Base-by-base conservation (phyloP, 92 coral and sea anemone species). In the Pocillopora grandis region DNA sequence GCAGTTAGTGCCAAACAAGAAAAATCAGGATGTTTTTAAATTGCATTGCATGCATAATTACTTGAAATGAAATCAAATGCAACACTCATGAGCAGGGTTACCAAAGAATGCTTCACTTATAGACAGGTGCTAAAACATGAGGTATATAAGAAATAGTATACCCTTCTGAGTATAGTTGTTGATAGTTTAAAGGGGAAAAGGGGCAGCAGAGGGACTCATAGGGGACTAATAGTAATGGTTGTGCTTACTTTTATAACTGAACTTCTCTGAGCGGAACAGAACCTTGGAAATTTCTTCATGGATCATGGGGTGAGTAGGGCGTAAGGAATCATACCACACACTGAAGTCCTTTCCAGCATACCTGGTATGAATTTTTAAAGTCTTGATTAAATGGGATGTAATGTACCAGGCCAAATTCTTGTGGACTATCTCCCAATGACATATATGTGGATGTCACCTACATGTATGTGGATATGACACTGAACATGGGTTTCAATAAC, bases 291-390 rank as follows among this genome's bases (percentile, higher is more conserved):
- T 85, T 63, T 97, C 97, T 14, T 87, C 91, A 77, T 97, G 94
- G 15, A 97, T 84, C 2, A 36, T 48, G 8, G 87, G 98, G 73
- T 94, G 91, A 15, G 92, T 49, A 5, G 99, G 98, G 1, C 88
- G 93, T 52, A 97, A 62, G 72, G 95, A 96, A 76, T 97, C 98
- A 58, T 94, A 97, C 99, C 99, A 97, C 62, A 97, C 88, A 82
- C 96, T 91, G 21, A 79, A 97, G 68, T 89, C 97, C 56, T 90
- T 84, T 71, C 91, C 89, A 76, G 91, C 87, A 89, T 82, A 97
- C 77, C 99, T 97, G 70, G n/a, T 56, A 9, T 23, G 64, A 19
- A 16, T 12, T 12, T 8, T 2, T 27, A 35, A 69, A 69, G 57
- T 3, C 37, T 20, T 66, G 36, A 66, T 23, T 23, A 20, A 66